phyloP scores from a whole-genome alignment of 2,888 invertebrate genomes.

The Phrixothrix hirtus region DNA sequence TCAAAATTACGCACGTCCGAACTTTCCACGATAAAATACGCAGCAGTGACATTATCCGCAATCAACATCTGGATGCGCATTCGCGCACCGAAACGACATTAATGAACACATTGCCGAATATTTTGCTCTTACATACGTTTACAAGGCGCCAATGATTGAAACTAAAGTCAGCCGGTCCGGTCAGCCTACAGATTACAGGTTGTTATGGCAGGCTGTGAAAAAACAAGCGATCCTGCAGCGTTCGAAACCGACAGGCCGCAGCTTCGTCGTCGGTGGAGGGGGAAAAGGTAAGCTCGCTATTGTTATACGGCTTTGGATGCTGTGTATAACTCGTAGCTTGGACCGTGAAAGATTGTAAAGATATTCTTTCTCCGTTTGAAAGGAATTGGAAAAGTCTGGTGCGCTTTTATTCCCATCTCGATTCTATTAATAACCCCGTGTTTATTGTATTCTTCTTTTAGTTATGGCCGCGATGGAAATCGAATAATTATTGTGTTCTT shows the following conservation, averaged over 20 bases:
- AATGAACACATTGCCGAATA: conserved; percentile 37
- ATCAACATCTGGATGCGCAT: conserved; percentile 36
- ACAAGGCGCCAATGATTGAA: neutral
- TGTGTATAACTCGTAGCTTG: conserved; percentile 23
- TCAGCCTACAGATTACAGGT: conserved; percentile 51
- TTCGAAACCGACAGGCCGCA: conserved; percentile 39
- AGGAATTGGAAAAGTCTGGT: conserved; percentile 10
- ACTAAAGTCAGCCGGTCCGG: conserved; percentile 32
- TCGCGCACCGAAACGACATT: conserved; percentile 32
- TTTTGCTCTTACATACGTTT: neutral
- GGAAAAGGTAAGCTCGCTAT: conserved; percentile 36
- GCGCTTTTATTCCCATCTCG: neutral
- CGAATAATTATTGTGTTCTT: neutral
- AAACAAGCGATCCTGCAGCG: conserved; percentile 47
- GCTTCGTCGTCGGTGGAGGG: conserved; percentile 39
- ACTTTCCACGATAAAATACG: too few relatives aligned
- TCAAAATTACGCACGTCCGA: neutral
- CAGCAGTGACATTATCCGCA: conserved; percentile 16
- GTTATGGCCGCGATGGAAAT: too few relatives aligned
- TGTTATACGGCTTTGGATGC: conserved; percentile 37
- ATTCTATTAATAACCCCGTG: neutral
- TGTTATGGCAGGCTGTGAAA: conserved; percentile 54
- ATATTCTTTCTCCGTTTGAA: conserved; percentile 6
- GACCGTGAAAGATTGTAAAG: conserved; percentile 28
- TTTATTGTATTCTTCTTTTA: neutral